A percentile compares a stretch with the other conserved stretches of the same genome.
Conservation (phyloP, 2,888 invertebrate genomes). For the Digitonthophagus gazella region DNA sequence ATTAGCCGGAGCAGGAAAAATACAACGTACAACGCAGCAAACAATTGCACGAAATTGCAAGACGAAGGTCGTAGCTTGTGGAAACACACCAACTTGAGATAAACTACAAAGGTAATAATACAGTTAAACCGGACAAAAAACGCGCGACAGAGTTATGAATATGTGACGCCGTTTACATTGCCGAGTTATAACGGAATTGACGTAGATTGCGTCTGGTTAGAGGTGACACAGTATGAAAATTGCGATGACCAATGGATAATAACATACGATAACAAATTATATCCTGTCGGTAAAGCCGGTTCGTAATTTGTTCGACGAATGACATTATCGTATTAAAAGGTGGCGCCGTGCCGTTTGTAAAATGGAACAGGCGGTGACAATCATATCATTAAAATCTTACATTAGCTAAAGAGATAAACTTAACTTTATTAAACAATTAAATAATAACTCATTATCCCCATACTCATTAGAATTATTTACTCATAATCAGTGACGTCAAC, state of each 20-base stretch:
- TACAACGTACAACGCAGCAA: neutral
- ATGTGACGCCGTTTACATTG: neutral
- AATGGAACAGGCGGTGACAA: neutral
- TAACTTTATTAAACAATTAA: no score
- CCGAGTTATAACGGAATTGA: neutral
- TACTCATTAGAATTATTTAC: no score
- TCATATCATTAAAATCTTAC: neutral
- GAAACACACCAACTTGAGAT: neutral
- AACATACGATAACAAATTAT: neutral
- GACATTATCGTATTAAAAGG: neutral
- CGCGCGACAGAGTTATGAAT: neutral
- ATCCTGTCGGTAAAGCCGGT: neutral
- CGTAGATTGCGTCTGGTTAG: neutral
- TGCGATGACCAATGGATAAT: neutral
- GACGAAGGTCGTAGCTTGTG: neutral
- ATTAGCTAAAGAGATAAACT: no score
- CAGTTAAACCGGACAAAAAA: neutral
- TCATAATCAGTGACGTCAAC: neutral
- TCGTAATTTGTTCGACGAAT: neutral
- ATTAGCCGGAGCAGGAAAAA: slow-evolving; percentile 12
- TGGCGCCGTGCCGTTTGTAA: neutral
- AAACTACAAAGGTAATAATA: neutral
- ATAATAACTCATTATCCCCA: no score
- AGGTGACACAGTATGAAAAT: neutral
- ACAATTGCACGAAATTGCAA: neutral